Conservation (phyloP, 2,797 vertebrate species). For the Neostethus bicornis region DNA sequence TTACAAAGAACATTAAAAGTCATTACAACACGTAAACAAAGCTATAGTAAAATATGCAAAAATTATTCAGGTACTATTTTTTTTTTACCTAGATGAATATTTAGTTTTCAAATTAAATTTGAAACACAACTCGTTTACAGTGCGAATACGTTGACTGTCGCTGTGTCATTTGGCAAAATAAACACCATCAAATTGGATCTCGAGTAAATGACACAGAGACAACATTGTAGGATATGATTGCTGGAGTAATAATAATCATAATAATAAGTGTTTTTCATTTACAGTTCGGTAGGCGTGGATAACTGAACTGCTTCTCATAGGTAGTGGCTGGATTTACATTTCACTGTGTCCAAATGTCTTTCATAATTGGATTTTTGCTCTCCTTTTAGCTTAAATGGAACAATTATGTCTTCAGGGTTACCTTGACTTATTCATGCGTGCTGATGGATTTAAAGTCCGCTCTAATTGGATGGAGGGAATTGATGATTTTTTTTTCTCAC, state of each 20-base stretch:
- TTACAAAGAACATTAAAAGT: constrained; percentile 14
- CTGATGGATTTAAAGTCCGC: constrained; percentile 47
- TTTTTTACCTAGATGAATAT: constrained; percentile 48
- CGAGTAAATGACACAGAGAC: constrained; percentile 34
- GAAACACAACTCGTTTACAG: constrained; percentile 52
- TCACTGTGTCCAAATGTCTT: constrained; percentile 2
- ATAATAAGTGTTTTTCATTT: constrained; percentile 14
- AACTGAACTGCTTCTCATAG: background rate
- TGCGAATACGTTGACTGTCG: constrained; percentile 46
- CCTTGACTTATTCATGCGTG: constrained; percentile 42
- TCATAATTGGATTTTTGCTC: constrained; percentile 2
- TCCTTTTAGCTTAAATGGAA: constrained; percentile 12
- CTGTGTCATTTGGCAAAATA: constrained; percentile 25
- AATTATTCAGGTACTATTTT: constrained; percentile 40
- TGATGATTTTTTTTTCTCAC: constrained; percentile 44
- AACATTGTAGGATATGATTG: constrained; percentile 11
- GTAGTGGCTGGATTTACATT: background rate
- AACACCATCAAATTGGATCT: constrained; percentile 29
- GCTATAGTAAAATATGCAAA: constrained; percentile 12
- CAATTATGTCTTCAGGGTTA: constrained; percentile 28
- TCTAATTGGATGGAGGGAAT: constrained; percentile 51
- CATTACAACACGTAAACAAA: constrained; percentile 27
- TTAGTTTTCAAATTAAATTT: constrained; percentile 57
- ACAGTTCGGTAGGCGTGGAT: constrained; percentile 6
- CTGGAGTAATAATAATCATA: no score